Evolutionary conservation across 2,888 invertebrate genomes (phyloP).

Genomic region (Isoperla grammatica): DNA sequence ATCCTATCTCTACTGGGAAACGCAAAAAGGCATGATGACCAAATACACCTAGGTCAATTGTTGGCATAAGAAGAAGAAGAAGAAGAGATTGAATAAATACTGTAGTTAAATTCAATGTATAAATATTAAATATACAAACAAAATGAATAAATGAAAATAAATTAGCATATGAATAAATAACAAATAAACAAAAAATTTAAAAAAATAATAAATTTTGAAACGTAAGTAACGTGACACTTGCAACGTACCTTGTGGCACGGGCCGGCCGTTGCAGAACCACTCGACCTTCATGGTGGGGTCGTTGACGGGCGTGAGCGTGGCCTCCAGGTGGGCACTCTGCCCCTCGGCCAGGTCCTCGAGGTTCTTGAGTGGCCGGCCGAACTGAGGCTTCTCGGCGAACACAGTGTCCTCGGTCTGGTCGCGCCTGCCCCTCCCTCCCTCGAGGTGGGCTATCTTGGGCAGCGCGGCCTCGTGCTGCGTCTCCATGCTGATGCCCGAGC

Average conservation of each 20-base stretch:
- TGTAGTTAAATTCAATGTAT: too few relatives aligned
- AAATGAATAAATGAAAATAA: too few relatives aligned
- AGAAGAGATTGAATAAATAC: too few relatives aligned
- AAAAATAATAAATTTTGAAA: not conserved
- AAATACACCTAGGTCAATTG: too few relatives aligned
- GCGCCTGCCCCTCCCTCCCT: constrained; percentile 73
- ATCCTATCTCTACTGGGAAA: not conserved
- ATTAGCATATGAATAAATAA: too few relatives aligned
- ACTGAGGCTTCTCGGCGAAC: constrained; percentile 80
- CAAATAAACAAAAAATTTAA: constrained; percentile 14
- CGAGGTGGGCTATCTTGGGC: constrained; percentile 87
- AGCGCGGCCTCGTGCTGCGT: constrained; percentile 91
- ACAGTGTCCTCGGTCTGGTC: constrained; percentile 66
- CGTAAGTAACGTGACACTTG: not conserved
- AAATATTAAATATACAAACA: too few relatives aligned
- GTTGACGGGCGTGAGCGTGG: constrained; percentile 92
- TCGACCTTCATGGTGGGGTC: constrained; percentile 98
- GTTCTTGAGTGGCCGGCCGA: constrained; percentile 81
- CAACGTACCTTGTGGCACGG: constrained; percentile 66
- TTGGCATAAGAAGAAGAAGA: too few relatives aligned
- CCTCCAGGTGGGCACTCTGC: constrained; percentile 84
- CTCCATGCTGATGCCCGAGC: constrained; percentile 78
- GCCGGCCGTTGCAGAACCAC: constrained; percentile 95
- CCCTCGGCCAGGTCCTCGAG: constrained; percentile 80
- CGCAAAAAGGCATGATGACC: too few relatives aligned